Conservation (phyloP, 2,113 vertebrate genomes). For the Regulus satrapa region DNA sequence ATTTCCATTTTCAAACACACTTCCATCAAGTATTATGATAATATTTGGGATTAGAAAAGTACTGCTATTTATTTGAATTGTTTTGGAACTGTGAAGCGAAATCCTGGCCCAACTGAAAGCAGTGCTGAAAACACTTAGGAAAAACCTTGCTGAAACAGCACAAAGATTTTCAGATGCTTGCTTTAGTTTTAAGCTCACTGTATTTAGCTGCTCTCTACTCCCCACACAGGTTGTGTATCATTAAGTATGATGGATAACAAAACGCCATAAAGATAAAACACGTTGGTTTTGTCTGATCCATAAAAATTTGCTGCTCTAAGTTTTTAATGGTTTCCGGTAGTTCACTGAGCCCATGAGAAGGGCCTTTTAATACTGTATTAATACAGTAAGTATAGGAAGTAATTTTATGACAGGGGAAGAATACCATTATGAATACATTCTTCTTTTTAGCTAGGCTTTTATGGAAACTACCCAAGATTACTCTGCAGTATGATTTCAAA, state of each 20-base stretch:
- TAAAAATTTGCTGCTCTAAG: background rate
- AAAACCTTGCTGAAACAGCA: background rate
- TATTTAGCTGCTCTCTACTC: background rate
- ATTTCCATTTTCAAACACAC: constrained; percentile 27
- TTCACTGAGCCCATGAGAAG: constrained; percentile 7
- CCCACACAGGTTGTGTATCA: background rate
- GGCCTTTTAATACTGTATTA: constrained; percentile 55
- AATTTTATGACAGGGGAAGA: constrained; percentile 54
- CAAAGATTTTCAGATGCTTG: background rate
- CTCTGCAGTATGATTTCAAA: constrained; percentile 36
- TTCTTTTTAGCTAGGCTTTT: constrained; percentile 56
- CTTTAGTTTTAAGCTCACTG: background rate
- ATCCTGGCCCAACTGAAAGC: background rate
- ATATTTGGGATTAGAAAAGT: background rate
- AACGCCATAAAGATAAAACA: constrained; percentile 11
- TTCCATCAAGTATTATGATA: constrained; percentile 12
- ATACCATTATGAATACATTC: constrained; percentile 48
- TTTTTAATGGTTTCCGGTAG: constrained; percentile 26
- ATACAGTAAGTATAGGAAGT: constrained; percentile 46
- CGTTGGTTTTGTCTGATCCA: background rate
- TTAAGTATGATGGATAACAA: background rate
- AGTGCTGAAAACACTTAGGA: background rate
- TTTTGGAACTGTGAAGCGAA: background rate
- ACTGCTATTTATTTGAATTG: background rate
- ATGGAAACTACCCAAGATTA: constrained; percentile 54